Evolutionary conservation across 1,140 invertebrate genomes (phyloP), one percentile per base, ranked within the genome.

Genomic region (Melipona quadrifasciata): DNA sequence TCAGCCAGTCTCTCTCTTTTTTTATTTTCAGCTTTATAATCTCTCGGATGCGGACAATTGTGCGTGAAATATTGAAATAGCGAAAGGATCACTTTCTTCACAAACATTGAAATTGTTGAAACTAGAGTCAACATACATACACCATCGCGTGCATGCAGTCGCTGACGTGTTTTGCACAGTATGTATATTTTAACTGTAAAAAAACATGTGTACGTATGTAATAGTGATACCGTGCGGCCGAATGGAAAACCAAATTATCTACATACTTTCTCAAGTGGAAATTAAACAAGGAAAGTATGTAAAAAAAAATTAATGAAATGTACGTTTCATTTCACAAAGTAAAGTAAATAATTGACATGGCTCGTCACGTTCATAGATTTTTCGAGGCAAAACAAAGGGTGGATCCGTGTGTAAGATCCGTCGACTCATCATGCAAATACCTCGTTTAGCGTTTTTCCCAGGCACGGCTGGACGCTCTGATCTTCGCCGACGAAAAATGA

Each of bases 401-500:
- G 51, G 21, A 17, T 58, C 16, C 16, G 68, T 24, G 68, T 27
- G 47, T n/a, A 74, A 79, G 65, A 87, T 72, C 51, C 47, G 80
- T 51, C 85, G 75, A 87, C 76, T 87, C 85, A 87, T 87, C 80
- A 34, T 68, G 27, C 85, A 70, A 68, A 86, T 83, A 74, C 80
- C 78, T 67, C 75, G 75, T 83, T 75, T 83, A 83, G 74, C 34
- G 80, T 87, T 87, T 87, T 86, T 87, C 74, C 84, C 67, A 34
- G 61, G 84, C 80, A 57, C 65, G 47, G 61, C 51, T 70, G 72
- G 27, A 68, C 19, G 57, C 80, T 74, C 65, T 82, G 80, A 89
- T 88, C 80, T 86, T 55, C 34, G 76, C 76, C 86, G 77, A 86
- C 31, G 73, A 77, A 88, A 89, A 83, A 86, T 88, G 76, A n/a